A percentile compares a stretch with the other conserved stretches of the same genome.
Evolutionary conservation across 2,888 invertebrate genomes (phyloP).

Genomic region (Shargacucullia verbasci): DNA sequence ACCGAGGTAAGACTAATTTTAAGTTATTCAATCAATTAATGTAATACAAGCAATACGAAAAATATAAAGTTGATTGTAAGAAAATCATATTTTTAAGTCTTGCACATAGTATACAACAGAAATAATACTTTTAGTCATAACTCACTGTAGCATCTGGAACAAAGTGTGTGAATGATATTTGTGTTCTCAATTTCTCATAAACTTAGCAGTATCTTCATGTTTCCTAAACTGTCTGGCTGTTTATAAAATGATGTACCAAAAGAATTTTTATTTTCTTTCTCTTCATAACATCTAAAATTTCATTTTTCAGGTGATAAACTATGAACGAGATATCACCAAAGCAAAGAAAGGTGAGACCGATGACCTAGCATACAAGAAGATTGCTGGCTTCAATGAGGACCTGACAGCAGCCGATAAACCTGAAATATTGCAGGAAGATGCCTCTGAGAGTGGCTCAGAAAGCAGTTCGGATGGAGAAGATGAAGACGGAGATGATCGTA

Average conservation of each 20-base stretch:
- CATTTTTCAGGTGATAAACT: constrained; percentile 92
- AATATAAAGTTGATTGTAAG: no score
- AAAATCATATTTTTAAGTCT: no score
- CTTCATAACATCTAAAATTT: neutral
- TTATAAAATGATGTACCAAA: no score
- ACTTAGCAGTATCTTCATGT: no score
- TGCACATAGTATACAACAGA: no score
- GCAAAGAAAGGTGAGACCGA: constrained; percentile 92
- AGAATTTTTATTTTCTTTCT: neutral
- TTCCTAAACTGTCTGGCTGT: no score
- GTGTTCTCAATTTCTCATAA: no score
- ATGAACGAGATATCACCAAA: constrained; percentile 95
- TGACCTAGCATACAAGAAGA: constrained; percentile 95
- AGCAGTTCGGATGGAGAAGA: constrained; percentile 71
- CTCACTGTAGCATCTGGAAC: no score
- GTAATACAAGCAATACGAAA: neutral
- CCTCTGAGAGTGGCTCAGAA: constrained; percentile 73
- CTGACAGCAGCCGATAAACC: constrained; percentile 92
- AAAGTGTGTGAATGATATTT: no score
- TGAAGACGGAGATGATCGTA: constrained; percentile 67
- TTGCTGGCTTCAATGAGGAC: constrained; percentile 95
- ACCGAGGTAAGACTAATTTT: constrained; percentile 91
- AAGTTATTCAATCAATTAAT: neutral
- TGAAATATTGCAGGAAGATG: constrained; percentile 88
- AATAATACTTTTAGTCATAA: no score